These are phyloP conservation scores for Merodon equestris DNA, from an alignment of 2,888 invertebrate genomes.

Conservation along the genomic window DNA sequence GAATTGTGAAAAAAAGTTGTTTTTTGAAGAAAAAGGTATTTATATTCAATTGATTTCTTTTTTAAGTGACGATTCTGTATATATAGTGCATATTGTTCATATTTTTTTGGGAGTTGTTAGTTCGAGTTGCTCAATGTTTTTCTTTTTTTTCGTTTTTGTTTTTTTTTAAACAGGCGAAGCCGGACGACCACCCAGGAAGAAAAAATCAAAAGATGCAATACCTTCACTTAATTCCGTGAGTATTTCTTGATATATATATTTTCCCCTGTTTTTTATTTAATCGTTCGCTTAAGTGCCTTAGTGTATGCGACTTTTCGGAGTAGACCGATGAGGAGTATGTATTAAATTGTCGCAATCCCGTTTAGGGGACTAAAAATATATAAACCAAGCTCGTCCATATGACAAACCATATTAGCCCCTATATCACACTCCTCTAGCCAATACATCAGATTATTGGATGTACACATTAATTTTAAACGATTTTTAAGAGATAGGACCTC, in stretches of 20 bases:
- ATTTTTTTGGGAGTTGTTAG: constrained; percentile 8
- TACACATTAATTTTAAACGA: no score
- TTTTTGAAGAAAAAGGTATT: constrained; percentile 63
- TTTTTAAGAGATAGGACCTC: no score
- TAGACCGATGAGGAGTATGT: no score
- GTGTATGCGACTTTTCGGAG: no score
- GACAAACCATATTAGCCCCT: no score
- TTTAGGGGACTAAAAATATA: no score
- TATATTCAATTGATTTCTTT: constrained; percentile 26
- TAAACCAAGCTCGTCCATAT: no score
- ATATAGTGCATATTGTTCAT: background rate
- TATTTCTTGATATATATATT: constrained; percentile 22
- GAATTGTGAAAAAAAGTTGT: constrained; percentile 61
- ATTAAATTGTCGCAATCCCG: no score
- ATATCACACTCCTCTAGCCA: no score
- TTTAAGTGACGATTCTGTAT: background rate
- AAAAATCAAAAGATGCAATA: constrained; percentile 76
- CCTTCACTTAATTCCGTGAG: constrained; percentile 70
- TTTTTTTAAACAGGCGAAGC: constrained; percentile 72
- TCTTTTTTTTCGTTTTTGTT: constrained; percentile 33
- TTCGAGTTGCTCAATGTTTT: background rate
- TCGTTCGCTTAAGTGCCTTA: constrained; percentile 31
- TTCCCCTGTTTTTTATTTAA: background rate
- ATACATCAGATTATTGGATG: no score
- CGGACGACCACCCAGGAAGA: constrained; percentile 77